A percentile compares a stretch with the other conserved stretches of the same genome.
phyloP scores from a whole-genome alignment of 2,797 vertebrate genomes.

The Sciurus vulgaris region DNA sequence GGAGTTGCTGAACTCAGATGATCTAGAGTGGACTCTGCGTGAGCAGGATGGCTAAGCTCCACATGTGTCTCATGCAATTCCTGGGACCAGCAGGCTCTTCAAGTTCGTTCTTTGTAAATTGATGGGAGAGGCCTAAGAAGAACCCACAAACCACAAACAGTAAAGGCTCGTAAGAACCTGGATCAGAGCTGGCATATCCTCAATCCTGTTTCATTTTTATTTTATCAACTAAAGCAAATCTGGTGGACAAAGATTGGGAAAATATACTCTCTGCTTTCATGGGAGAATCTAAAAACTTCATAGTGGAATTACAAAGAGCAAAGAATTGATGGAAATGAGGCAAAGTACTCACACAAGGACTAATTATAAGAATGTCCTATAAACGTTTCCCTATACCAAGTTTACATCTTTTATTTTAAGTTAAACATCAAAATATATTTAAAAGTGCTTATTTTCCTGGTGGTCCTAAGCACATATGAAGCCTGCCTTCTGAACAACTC shows the following conservation, averaged over 20 bases:
- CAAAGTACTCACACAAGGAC: not conserved
- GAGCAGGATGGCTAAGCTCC: not conserved
- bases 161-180: not conserved
- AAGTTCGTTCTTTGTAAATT: not conserved
- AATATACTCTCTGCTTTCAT: not conserved
- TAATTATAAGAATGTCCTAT: not conserved
- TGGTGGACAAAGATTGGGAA: not conserved
- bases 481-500: not conserved
- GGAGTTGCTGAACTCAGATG: not conserved
- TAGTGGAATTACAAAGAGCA: not conserved
- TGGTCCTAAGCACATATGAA: not conserved
- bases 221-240: not conserved
- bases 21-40: not conserved
- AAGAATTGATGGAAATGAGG: not conserved
- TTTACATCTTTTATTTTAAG: not conserved
- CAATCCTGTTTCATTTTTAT: not conserved
- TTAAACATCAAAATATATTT: slow-evolving; percentile 12
- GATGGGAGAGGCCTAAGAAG: not conserved
- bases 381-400: not conserved
- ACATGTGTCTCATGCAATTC: not conserved
- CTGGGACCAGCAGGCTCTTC: not conserved
- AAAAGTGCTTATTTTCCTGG: not conserved
- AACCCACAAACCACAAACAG: not conserved
- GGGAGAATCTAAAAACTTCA: not conserved
- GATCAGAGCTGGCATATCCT: not conserved